Conservation (phyloP, 2,888 invertebrate species). For the Cryptus viduatorius region DNA sequence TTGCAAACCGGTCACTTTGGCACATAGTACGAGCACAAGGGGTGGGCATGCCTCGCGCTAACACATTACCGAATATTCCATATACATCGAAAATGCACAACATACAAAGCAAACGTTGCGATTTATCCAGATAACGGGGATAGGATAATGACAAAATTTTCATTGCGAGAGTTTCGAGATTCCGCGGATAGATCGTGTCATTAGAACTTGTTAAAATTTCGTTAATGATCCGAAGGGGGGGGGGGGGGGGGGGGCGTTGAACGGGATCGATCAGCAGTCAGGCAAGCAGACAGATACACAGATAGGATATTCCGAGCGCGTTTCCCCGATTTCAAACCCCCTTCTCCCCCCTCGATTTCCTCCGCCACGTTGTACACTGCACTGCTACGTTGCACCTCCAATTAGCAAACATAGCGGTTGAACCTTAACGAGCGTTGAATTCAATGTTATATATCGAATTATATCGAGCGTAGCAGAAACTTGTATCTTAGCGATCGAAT, state of each 20-base stretch:
- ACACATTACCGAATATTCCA: background rate
- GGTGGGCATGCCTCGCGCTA: background rate
- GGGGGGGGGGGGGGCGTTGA: slow-evolving; percentile 24
- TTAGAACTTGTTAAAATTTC: slow-evolving; percentile 51
- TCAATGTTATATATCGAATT: slow-evolving; percentile 69
- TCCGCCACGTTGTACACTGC: slow-evolving; percentile 24
- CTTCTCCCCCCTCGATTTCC: slow-evolving; percentile 30
- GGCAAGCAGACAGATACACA: slow-evolving; percentile 14
- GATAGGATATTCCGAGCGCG: slow-evolving; percentile 33
- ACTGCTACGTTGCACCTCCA: slow-evolving; percentile 58
- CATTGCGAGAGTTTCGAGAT: slow-evolving; percentile 21
- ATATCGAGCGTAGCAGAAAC: slow-evolving; percentile 51
- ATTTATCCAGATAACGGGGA: slow-evolving; percentile 34
- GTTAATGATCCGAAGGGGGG: slow-evolving; percentile 40
- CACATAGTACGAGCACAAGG: background rate
- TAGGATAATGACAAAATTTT: slow-evolving; percentile 25
- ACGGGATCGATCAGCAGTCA: slow-evolving; percentile 39
- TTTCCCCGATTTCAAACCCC: slow-evolving; percentile 39
- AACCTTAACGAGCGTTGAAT: slow-evolving; percentile 69
- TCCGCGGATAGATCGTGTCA: slow-evolving; percentile 10
- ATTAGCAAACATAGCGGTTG: slow-evolving; percentile 68
- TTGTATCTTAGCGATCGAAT: slow-evolving; percentile 36
- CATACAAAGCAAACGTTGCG: background rate
- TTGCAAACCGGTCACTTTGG: slow-evolving; percentile 44
- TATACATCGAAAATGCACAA: slow-evolving; percentile 5